These are phyloP conservation scores for Cheilosia vulpina DNA, from an alignment of 2,888 invertebrate genomes.

Conservation along the genomic window DNA sequence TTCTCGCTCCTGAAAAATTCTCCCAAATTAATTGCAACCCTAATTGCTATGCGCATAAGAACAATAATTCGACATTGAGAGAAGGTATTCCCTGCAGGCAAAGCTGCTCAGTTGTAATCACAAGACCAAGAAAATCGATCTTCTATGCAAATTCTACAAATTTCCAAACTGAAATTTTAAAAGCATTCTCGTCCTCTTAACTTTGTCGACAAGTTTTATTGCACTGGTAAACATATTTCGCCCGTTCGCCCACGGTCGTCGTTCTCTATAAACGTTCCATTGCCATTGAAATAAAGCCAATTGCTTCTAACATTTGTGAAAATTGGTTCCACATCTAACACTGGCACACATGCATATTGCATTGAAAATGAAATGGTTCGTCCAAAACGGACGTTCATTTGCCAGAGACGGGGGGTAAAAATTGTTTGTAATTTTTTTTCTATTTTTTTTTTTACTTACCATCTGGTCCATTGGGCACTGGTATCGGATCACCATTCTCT, in stretches of 20 bases:
- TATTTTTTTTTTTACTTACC: constrained; percentile 84
- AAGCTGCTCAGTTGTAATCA: no score
- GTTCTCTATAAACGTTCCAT: constrained; percentile 43
- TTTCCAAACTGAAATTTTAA: constrained; percentile 3
- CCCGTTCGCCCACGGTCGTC: constrained; percentile 33
- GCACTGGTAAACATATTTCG: constrained; percentile 60
- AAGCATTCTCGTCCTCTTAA: constrained; percentile 25
- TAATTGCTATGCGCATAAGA: constrained; percentile 37
- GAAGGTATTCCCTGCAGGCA: no score
- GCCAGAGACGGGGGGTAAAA: background rate
- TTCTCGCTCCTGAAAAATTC: background rate
- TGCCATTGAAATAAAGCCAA: constrained; percentile 57
- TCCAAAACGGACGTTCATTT: constrained; percentile 17
- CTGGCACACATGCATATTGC: constrained; percentile 13
- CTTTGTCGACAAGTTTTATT: constrained; percentile 67
- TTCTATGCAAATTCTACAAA: constrained; percentile 53
- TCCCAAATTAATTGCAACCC: constrained; percentile 27
- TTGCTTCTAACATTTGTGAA: constrained; percentile 71
- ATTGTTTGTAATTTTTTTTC: constrained; percentile 3
- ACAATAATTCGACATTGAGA: constrained; percentile 3
- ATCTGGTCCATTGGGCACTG: constrained; percentile 88
- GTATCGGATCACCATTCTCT: constrained; percentile 91
- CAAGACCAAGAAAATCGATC: background rate
- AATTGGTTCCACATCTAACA: constrained; percentile 59
- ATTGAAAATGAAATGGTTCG: background rate